phyloP scores from a whole-genome alignment of 2,797 vertebrate species.

The Dallia pectoralis region DNA sequence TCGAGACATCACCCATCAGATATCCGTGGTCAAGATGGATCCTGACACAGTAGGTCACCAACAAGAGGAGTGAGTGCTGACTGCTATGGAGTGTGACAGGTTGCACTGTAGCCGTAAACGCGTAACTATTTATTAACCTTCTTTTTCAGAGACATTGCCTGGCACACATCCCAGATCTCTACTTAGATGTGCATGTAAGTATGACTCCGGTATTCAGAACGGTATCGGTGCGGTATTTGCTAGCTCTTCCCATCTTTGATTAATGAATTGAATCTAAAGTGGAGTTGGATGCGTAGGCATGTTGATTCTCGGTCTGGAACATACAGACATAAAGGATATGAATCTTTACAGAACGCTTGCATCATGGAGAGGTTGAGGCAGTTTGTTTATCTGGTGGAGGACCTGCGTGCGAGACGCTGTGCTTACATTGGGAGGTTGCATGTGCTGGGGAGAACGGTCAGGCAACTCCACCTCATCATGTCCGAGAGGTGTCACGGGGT shows the following conservation, averaged over 20 bases:
- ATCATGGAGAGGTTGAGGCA: slow-evolving; percentile 16
- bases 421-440: not conserved
- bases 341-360: slow-evolving; percentile 16
- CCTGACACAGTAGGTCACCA: slow-evolving; percentile 12
- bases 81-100: not conserved
- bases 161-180: slow-evolving; percentile 11
- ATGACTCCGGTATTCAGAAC: not conserved
- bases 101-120: not conserved
- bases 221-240: not conserved
- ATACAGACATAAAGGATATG: not conserved
- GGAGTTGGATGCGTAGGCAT: not conserved
- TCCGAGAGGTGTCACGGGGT: slow-evolving; percentile 17
- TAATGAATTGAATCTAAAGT: not conserved
- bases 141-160: slow-evolving; percentile 13
- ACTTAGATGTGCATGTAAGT: slow-evolving; percentile 24
- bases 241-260: not conserved
- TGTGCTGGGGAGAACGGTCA: not conserved
- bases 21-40: not conserved
- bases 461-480: slow-evolving; percentile 23
- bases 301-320: not conserved
- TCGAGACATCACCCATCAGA: not conserved
- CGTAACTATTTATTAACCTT: not conserved
- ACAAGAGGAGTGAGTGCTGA: not conserved
- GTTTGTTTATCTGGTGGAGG: slow-evolving; percentile 6
- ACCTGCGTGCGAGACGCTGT: slow-evolving; percentile 8